A percentile compares a stretch with the other conserved stretches of the same genome.
Conservation (phyloP, 2,888 invertebrate genomes). For the Anarsia innoxiella region DNA sequence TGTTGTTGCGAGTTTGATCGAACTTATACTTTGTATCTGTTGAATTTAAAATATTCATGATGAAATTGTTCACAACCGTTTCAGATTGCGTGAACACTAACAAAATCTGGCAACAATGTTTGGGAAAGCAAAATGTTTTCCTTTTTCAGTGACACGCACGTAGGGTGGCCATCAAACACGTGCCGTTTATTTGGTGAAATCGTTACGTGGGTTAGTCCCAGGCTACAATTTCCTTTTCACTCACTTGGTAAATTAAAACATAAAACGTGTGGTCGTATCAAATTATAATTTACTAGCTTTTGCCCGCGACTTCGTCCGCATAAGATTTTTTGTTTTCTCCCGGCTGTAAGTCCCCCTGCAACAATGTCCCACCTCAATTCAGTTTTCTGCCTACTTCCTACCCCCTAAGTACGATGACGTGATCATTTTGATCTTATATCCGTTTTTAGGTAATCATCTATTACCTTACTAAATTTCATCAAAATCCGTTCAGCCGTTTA, state of each 20-base stretch:
- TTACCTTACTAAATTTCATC: too few relatives aligned
- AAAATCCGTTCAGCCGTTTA: too few relatives aligned
- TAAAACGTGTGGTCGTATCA: slow-evolving; percentile 1
- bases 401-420: too few relatives aligned
- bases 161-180: background rate
- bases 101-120: slow-evolving; percentile 13
- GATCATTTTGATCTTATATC: too few relatives aligned
- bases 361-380: too few relatives aligned
- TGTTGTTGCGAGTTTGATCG: slow-evolving; percentile 21
- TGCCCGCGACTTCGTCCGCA: too few relatives aligned
- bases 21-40: slow-evolving; percentile 16
- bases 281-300: too few relatives aligned
- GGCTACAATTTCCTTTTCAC: too few relatives aligned
- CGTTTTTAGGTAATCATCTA: too few relatives aligned
- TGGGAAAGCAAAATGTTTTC: slow-evolving; percentile 17
- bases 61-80: slow-evolving; percentile 17
- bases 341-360: too few relatives aligned
- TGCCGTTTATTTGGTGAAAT: slow-evolving; percentile 7
- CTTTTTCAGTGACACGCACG: slow-evolving; percentile 13
- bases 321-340: too few relatives aligned
- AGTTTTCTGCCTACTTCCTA: too few relatives aligned
- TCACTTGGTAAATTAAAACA: background rate
- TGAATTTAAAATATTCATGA: slow-evolving; percentile 22
- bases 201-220: slow-evolving; percentile 3
- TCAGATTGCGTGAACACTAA: slow-evolving; percentile 9